phyloP scores from a whole-genome alignment of 2,888 invertebrate genomes.

The Tachystola acroxantha region DNA sequence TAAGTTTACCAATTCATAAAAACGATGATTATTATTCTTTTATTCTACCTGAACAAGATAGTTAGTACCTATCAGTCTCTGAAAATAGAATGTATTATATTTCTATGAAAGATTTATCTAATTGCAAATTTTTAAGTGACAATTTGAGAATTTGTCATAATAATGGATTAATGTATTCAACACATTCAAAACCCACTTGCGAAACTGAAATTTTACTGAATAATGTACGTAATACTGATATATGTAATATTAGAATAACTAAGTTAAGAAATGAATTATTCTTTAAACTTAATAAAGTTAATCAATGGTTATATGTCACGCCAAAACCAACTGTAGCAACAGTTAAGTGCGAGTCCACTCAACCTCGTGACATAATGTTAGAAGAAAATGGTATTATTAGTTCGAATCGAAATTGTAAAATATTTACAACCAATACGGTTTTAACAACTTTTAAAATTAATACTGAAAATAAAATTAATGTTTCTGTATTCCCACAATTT shows the following conservation, averaged over 20 bases:
- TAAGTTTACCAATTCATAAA: conserved; percentile 1
- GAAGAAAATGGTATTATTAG: neutral
- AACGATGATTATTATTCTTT: conserved; percentile 1
- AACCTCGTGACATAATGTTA: conserved; percentile 1
- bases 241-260: neutral
- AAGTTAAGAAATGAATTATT: neutral
- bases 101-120: neutral
- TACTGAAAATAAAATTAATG: neutral
- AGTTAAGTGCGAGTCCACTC: neutral
- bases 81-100: neutral
- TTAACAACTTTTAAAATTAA: neutral
- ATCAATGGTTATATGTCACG: neutral
- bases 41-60: neutral
- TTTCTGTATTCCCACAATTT: neutral
- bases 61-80: neutral
- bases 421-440: neutral
- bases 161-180: neutral
- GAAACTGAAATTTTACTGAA: neutral
- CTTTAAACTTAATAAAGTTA: neutral
- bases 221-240: neutral
- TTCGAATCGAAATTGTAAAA: neutral
- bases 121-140: neutral
- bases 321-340: neutral
- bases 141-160: neutral
- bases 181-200: neutral